Base-by-base conservation (phyloP, 2,797 vertebrate species). In the Rhynchotus rufescens region DNA sequence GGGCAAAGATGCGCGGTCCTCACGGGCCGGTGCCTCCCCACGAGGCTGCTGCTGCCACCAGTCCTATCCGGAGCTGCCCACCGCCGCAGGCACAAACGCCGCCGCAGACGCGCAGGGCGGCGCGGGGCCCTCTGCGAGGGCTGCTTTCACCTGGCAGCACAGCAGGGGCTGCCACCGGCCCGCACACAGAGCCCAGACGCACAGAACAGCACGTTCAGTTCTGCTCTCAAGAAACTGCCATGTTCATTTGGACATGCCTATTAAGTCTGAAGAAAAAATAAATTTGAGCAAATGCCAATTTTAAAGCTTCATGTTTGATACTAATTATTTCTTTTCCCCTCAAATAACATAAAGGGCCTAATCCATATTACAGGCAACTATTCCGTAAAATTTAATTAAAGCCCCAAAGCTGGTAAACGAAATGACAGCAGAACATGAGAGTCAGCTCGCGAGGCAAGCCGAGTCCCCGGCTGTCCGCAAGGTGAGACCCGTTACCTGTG, bases 331-430 rank as follows among this genome's bases (percentile, higher is more conserved):
- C 80, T 49, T 49, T 4, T 6, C 8, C 30, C 54, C 30, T 54
- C 16, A 73, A 93, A 84, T 67, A 93, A 84, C 64, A 51, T 61
- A 92, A 90, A 74, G 82, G 67, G 25, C 36, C 82, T 96, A 95
- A 94, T 94, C 86, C 90, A 71, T 61, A 90, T 93, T 92, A 57
- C 83, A 77, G 84, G 80, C 64, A 94, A 90, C 36, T 34, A 90
- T 95, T 49, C 82, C 81, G 71, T 85, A 94, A 95, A 94, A 92
- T 90, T 85, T 92, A 96, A 93, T 94, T 95, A 81, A 87, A 90
- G 89, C 19, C 74, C 84, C 71, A 84, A 89, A 87, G 95, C 93
- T 89, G 25, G 36, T 80, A 92, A 93, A 92, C 47, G 81, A 64
- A 73, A 15, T 57, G 71, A 79, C 85, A 92, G 32, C 57, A 81